Evolutionary conservation across 1,140 invertebrate genomes (phyloP), one percentile per base, ranked within the genome.

Genomic region (Philotrypesis tridentata): DNA sequence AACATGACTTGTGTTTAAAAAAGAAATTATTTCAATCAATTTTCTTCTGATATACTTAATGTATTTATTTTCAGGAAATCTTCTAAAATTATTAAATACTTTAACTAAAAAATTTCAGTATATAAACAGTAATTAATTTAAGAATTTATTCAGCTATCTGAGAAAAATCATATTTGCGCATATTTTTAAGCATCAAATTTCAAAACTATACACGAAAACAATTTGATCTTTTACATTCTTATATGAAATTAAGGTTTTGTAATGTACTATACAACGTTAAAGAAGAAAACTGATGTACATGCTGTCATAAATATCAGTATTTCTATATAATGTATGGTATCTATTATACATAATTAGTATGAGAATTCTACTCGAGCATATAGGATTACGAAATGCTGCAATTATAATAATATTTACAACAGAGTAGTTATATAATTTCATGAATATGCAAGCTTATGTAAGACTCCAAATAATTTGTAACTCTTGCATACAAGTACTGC

Each of bases 371-470:
- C 25, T 55, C 31, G 12, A 43, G 6, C 48, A 72, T 43, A 48
- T 74, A 65, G 37, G 25, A 80, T 71, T 80, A 40, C 4, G 29
- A 75, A 73, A 37, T 65, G 33, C 33, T 75, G 33, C 37, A 48
- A 77, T 65, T 71, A 63, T 68, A 25, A 55, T 60, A 74, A 78
- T 73, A 78, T 61, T 31, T 55, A 67, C 60, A 73, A 77, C n/a
- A 17, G 11, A 68, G 40, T 63, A 70, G 40, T 71, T 65, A 27
- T 63, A 71, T 65, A 55, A 82, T 82, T 76, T 76, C 6, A 75
- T 76, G 23, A 65, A 79, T 72, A 83, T 84, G 74, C 14, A 78
- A 74, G 63, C 73, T 72, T 48, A 21, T 73, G 73, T 60, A 73
- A 48, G 12, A 48, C 9, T 73, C 29, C 25, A 21, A 29, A 17